These are phyloP conservation scores for Australoheros facetus DNA, from an alignment of 2,797 vertebrate species.

Conservation along the genomic window DNA sequence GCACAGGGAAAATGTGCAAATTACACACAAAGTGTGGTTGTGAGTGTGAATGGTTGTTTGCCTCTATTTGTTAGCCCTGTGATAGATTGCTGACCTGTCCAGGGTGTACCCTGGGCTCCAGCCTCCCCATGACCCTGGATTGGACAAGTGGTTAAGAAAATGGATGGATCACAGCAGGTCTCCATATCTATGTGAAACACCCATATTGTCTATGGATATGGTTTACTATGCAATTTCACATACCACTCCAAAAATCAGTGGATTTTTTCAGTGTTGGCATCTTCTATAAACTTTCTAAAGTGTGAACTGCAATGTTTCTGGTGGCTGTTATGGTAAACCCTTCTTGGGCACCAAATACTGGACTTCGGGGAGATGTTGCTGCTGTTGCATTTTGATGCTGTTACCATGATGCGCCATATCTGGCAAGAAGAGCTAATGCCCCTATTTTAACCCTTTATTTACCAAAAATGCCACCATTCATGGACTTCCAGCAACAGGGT, in stretches of 20 bases:
- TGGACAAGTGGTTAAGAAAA: conserved; percentile 1
- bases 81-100: neutral
- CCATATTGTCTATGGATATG: neutral
- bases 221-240: neutral
- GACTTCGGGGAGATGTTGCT: neutral
- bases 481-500: no score
- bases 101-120: neutral
- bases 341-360: neutral
- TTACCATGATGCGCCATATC: no score
- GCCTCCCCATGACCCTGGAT: neutral
- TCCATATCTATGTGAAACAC: neutral
- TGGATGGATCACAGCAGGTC: neutral
- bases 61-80: neutral
- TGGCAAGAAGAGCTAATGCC: neutral
- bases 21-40: no score
- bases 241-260: no score
- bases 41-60: no score
- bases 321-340: neutral
- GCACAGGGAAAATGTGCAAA: neutral
- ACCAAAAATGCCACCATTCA: no score
- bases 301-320: neutral
- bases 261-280: neutral
- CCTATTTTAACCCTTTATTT: neutral
- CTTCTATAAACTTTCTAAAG: neutral
- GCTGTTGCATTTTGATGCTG: neutral